A percentile compares a stretch with the other conserved stretches of the same genome.
phyloP scores from a whole-genome alignment of 2,888 invertebrate genomes.

The Eutolmus rufibarbis region DNA sequence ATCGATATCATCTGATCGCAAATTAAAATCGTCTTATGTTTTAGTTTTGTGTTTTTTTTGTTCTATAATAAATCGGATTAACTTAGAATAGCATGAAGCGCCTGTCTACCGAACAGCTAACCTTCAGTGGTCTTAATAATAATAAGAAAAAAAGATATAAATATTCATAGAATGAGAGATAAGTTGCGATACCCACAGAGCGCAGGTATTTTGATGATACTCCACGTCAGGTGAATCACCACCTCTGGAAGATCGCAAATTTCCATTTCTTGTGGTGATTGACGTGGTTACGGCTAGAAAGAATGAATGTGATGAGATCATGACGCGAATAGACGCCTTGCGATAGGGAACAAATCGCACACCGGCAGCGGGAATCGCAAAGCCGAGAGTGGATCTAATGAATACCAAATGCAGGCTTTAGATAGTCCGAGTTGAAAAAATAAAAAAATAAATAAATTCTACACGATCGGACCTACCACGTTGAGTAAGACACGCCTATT shows the following conservation, averaged over 20 bases:
- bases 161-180: neutral
- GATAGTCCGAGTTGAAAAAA: neutral
- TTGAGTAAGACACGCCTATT: constrained; percentile 10
- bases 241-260: neutral
- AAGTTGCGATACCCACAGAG: neutral
- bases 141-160: neutral
- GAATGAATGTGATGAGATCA: constrained; percentile 19
- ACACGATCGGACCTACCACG: constrained; percentile 10
- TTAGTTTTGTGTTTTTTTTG: neutral
- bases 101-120: neutral
- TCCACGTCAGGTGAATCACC: neutral
- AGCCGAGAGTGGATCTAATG: neutral
- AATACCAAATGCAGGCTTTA: constrained; percentile 19
- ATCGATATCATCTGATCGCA: neutral
- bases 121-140: neutral
- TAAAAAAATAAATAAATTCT: neutral
- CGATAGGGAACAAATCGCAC: neutral
- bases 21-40: neutral
- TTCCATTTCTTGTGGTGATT: neutral
- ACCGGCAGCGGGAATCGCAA: neutral
- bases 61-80: neutral
- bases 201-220: neutral
- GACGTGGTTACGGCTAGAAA: neutral
- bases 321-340: neutral
- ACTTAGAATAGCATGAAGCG: neutral